Conservation (phyloP, 2,113 vertebrate species). For the Acrocephalus kingi region DNA sequence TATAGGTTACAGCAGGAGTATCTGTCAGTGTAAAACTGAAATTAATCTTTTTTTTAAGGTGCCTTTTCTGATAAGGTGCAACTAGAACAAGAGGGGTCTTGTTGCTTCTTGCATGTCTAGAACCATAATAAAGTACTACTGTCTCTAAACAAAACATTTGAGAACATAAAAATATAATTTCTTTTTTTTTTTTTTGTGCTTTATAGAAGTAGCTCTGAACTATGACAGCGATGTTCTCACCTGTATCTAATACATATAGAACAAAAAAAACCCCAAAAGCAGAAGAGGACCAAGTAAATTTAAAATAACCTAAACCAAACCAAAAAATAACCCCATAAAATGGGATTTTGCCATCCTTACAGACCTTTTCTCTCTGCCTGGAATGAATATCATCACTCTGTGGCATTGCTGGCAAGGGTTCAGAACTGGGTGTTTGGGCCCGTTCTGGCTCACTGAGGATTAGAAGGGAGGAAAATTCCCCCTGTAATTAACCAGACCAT, state of each 20-base stretch:
- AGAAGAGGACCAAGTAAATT: neutral
- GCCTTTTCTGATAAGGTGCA: neutral
- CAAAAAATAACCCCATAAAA: accelerated
- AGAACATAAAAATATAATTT: neutral
- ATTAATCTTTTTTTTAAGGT: neutral
- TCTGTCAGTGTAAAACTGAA: neutral
- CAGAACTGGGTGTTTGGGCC: neutral
- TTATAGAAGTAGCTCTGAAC: neutral
- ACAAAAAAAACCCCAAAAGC: neutral
- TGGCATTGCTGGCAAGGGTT: neutral
- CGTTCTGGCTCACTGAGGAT: neutral
- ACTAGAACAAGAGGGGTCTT: neutral
- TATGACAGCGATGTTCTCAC: neutral
- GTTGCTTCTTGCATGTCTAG: neutral
- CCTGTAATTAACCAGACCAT: neutral
- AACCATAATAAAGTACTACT: neutral
- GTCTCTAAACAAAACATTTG: neutral
- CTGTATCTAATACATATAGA: neutral
- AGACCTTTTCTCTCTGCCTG: neutral
- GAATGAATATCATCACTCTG: neutral
- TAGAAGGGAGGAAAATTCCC: neutral
- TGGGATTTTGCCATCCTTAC: neutral
- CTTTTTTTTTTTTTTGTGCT: neutral
- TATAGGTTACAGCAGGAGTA: too few relatives aligned
- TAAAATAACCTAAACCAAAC: neutral